These are phyloP conservation scores for Paratilapia polleni DNA, from an alignment of 2,113 vertebrate species.

Conservation along the genomic window DNA sequence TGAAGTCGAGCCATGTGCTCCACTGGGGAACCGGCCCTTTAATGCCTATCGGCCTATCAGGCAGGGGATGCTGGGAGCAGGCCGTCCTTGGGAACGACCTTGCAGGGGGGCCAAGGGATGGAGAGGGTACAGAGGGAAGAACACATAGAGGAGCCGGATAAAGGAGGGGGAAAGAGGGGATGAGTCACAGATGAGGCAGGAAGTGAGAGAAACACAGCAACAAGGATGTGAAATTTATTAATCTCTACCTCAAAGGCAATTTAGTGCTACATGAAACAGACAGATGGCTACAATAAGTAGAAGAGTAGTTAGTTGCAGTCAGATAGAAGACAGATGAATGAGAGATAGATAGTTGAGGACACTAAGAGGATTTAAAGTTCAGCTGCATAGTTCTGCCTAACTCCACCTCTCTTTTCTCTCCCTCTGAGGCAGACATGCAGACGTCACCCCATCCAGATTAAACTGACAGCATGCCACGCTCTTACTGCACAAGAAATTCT, in stretches of 20 bases:
- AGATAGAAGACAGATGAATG: conserved; percentile 52
- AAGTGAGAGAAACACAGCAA: not conserved
- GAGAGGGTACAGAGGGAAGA: conserved; percentile 44
- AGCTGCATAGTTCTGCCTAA: conserved; percentile 51
- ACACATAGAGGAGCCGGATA: conserved; percentile 35
- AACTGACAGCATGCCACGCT: conserved; percentile 60
- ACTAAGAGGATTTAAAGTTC: conserved; percentile 77
- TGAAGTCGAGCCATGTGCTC: conserved; percentile 66
- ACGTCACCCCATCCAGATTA: conserved; percentile 74
- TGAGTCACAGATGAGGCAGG: not conserved
- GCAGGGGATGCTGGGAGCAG: conserved; percentile 70
- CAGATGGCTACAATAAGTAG: conserved; percentile 17
- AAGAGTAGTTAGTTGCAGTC: conserved; percentile 18
- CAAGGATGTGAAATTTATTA: conserved; percentile 2
- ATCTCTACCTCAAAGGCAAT: conserved; percentile 11
- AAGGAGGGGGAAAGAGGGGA: conserved; percentile 25
- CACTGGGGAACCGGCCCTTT: conserved; percentile 75
- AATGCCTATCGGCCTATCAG: conserved; percentile 78
- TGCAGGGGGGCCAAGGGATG: conserved; percentile 72
- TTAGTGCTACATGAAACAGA: conserved; percentile 1
- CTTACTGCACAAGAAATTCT: conserved; percentile 66
- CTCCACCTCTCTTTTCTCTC: conserved; percentile 30
- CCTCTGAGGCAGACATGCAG: conserved; percentile 42
- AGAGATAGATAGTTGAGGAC: conserved; percentile 51
- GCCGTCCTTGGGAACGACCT: conserved; percentile 83